These are phyloP conservation scores for Dynastes hyllus DNA, from an alignment of 2,888 invertebrate species.

Conservation along the genomic window DNA sequence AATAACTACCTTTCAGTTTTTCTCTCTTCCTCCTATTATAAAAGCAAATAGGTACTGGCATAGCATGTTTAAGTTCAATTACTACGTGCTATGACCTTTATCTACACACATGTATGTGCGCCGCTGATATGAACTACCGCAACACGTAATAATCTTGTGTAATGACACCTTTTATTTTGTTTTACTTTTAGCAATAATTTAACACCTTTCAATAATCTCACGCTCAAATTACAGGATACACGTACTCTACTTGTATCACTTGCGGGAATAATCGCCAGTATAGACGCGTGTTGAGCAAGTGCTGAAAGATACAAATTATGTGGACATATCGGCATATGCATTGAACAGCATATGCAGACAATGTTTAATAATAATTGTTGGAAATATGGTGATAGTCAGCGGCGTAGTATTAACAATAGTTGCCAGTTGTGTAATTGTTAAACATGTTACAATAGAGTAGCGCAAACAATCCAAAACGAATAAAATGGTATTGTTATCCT, in stretches of 20 bases:
- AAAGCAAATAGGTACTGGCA: not conserved
- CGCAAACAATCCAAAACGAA: too few species aligned
- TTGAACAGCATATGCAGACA: not conserved
- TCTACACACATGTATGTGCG: not conserved
- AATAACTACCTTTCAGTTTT: not conserved
- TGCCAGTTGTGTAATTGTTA: conserved; percentile 2
- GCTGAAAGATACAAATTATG: conserved; percentile 8
- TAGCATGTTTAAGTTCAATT: conserved; percentile 19
- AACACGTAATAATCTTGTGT: conserved; percentile 10
- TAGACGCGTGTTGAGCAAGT: not conserved
- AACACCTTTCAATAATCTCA: not conserved
- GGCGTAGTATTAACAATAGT: not conserved
- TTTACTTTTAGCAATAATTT: conserved; percentile 8
- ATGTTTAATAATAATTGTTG: conserved; percentile 12
- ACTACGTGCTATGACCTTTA: conserved; percentile 14
- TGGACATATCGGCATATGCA: not conserved
- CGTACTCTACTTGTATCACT: not conserved
- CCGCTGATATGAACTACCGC: not conserved
- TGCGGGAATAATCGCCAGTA: not conserved
- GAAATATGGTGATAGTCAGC: not conserved
- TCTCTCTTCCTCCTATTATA: not conserved
- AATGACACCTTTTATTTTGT: conserved; percentile 3
- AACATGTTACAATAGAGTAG: not conserved
- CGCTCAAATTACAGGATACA: not conserved
- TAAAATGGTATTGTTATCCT: too few species aligned